Conservation (phyloP, 2,888 invertebrate genomes). For the Rhodophaea formosa region DNA sequence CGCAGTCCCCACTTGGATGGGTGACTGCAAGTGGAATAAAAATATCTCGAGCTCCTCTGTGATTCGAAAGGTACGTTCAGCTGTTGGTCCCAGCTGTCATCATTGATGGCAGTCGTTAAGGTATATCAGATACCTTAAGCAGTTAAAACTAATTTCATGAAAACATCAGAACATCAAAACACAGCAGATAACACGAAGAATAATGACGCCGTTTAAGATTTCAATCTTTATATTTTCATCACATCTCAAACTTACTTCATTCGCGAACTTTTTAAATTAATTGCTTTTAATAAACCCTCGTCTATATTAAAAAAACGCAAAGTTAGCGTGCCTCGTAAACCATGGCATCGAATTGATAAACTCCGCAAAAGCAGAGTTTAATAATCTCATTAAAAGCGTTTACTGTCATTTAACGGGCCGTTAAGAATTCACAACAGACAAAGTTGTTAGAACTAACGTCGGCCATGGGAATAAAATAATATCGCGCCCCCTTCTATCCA, state of each 20-base stretch:
- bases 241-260: background rate
- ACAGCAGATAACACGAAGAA: background rate
- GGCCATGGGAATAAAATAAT: too few species aligned
- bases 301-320: conserved; percentile 16
- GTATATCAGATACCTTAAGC: too few species aligned
- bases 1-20: too few species aligned
- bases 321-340: conserved; percentile 15
- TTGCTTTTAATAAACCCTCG: conserved; percentile 11
- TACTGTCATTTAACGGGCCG: conserved; percentile 65
- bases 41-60: too few species aligned
- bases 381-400: conserved; percentile 70
- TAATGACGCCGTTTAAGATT: conserved; percentile 3
- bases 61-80: too few species aligned
- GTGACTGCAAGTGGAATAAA: too few species aligned
- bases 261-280: background rate
- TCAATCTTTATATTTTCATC: conserved; percentile 2
- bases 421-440: conserved; percentile 63
- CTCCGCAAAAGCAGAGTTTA: conserved; percentile 43
- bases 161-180: background rate
- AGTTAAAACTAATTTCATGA: too few species aligned
- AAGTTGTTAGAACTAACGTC: too few species aligned
- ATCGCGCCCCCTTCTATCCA: too few species aligned
- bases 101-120: too few species aligned
- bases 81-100: too few species aligned
- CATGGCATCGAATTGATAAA: conserved; percentile 32